Percentiles rank a stretch among this genome's conserved stretches.
Evolutionary conservation across 2,113 vertebrate species (phyloP).

Genomic region (Potamarius usumacintae): DNA sequence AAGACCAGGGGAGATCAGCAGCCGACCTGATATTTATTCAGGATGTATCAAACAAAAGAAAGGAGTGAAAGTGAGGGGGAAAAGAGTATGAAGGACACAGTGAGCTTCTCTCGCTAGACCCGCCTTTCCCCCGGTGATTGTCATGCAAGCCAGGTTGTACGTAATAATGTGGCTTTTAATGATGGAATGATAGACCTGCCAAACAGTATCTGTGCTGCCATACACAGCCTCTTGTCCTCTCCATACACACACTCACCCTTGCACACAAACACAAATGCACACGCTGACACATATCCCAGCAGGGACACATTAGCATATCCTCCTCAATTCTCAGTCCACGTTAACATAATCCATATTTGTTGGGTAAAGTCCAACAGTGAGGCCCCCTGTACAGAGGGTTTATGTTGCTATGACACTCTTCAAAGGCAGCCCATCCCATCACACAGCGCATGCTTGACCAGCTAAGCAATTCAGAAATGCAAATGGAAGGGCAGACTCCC

Average conservation of each 20-base stretch:
- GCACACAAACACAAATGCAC: constrained; percentile 31
- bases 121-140: constrained; percentile 84
- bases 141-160: constrained; percentile 96
- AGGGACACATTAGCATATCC: constrained; percentile 99
- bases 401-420: constrained; percentile 90
- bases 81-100: constrained; percentile 68
- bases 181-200: constrained; percentile 99
- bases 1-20: constrained; percentile 58
- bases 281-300: constrained; percentile 74
- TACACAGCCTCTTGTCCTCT: constrained; percentile 84
- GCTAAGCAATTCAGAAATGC: constrained; percentile 97
- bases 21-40: constrained; percentile 56
- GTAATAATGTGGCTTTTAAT: constrained; percentile 99
- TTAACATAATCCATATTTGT: constrained; percentile 99
- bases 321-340: constrained; percentile 93
- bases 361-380: constrained; percentile 95
- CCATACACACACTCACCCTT: constrained; percentile 13
- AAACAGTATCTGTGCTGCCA: constrained; percentile 88
- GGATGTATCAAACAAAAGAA: constrained; percentile 59
- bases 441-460: constrained; percentile 92
- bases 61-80: constrained; percentile 28
- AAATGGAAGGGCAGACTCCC: constrained; percentile 78
- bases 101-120: constrained; percentile 71
- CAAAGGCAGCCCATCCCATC: constrained; percentile 72
- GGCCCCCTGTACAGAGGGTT: constrained; percentile 82